Conservation (phyloP, 2,797 vertebrate genomes). For the Cynopterus sphinx region DNA sequence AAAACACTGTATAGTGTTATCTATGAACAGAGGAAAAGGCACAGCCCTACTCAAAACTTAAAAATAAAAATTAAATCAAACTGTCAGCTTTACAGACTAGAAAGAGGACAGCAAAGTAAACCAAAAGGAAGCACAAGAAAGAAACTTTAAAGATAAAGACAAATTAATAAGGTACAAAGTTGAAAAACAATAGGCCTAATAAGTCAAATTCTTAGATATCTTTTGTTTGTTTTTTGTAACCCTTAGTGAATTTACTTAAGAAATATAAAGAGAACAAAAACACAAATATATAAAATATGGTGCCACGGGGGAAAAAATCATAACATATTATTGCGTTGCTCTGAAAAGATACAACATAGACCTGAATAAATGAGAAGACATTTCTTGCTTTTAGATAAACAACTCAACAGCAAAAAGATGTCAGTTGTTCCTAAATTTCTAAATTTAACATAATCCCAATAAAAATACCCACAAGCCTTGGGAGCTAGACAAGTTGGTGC, state of each 20-base stretch:
- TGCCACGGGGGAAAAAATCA: not conserved
- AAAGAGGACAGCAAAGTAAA: not conserved
- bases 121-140: not conserved
- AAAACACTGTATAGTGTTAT: not conserved
- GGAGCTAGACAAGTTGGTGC: not conserved
- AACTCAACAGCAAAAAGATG: not conserved
- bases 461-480: not conserved
- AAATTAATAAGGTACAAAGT: not conserved
- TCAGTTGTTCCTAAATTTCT: not conserved
- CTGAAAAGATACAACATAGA: not conserved
- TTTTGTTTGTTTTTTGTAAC: not conserved
- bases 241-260: not conserved
- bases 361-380: not conserved
- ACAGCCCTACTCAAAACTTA: not conserved
- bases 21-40: not conserved
- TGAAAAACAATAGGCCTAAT: not conserved
- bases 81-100: not conserved
- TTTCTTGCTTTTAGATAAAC: not conserved
- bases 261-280: not conserved
- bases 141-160: not conserved
- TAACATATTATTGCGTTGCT: not conserved
- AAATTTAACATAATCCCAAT: not conserved
- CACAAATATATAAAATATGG: too few relatives aligned
- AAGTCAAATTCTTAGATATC: not conserved
- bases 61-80: not conserved